Evolutionary conservation across 2,888 invertebrate genomes (phyloP).

Genomic region (Lepidochrysops patricia): DNA sequence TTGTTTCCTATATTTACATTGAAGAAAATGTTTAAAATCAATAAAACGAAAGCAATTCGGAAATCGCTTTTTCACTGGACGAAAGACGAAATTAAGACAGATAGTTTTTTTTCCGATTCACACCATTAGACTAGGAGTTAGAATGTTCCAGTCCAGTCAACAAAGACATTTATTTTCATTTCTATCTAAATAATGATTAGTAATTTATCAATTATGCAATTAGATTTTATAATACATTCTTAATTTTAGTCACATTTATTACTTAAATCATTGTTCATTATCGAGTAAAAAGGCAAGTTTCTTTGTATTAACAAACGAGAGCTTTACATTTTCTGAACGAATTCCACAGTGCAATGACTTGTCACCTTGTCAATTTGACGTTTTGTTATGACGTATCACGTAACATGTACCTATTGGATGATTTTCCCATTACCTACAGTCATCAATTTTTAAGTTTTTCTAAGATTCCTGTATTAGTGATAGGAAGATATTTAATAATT

Average conservation of each 20-base stretch:
- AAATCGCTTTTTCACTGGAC: conserved; percentile 28
- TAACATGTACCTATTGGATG: conserved; percentile 15
- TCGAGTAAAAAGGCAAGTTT: too few relatives aligned
- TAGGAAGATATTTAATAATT: neutral
- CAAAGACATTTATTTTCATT: too few relatives aligned
- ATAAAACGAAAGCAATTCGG: conserved; percentile 35
- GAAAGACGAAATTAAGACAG: conserved; percentile 13
- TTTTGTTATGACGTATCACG: neutral
- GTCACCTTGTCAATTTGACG: conserved; percentile 15
- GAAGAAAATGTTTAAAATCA: conserved; percentile 36
- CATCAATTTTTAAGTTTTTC: neutral
- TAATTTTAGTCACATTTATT: too few relatives aligned
- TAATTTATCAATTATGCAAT: too few relatives aligned
- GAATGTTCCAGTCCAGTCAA: too few relatives aligned
- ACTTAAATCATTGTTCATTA: too few relatives aligned
- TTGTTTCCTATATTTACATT: conserved; percentile 28
- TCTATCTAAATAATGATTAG: too few relatives aligned
- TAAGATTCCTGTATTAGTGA: neutral
- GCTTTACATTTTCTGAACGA: conserved; percentile 21
- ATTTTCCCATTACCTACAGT: conserved; percentile 14
- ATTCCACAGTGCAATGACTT: conserved; percentile 22
- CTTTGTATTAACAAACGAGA: too few relatives aligned
- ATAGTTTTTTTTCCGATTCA: neutral
- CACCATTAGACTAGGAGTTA: too few relatives aligned
- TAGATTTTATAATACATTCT: too few relatives aligned